Base-by-base conservation (phyloP, 2,888 invertebrate genomes). In the Prosapia bicincta region DNA sequence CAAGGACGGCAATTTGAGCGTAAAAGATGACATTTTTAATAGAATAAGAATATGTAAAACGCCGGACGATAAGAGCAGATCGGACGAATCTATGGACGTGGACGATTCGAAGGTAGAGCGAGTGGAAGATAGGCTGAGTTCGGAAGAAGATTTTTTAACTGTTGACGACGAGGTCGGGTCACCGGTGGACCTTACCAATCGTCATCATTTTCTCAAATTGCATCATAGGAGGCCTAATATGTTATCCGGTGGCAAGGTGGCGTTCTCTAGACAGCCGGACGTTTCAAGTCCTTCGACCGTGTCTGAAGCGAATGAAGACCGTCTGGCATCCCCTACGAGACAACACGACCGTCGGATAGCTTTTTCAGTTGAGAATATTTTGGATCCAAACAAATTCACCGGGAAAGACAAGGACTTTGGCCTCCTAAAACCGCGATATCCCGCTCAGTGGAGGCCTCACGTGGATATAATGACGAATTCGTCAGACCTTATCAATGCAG, bases 321-420 rank as follows among this genome's bases (percentile, higher is more conserved):
- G 67, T 6, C 26, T 66, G 65, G 69, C 79, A 81, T 83, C 69
- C 82, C 81, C 69, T 81, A 82, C 73, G 77, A 38, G 38, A 38
- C 81, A 38, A 76, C 81, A 54, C 81, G 82, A 43, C 80, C 83
- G 78, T 80, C 76, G 89, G 80, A 89, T 95, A 79, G 94, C 95
- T 23, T 96, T 96, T 85, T 95, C 95, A 5, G 96, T 96, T 25
- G 95, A 96, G 86, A 96, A 96, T 83, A 96, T 96, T 79, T 86
- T 96, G 80, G 95, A 96, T 85, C 96, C 96, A 3, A 95, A 92
- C 82, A 96, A 96, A 86, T 96, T 96, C 84, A 95, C 95, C 26
- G 95, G 95, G 30, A 80, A 78, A 65, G 76, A 78, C 32, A 72
- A 73, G 67, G 76, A 73, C 26, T 26, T 68, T 3, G 75, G 69